phyloP scores from a whole-genome alignment of 2,888 invertebrate species.

The Epirrhoe tristata region DNA sequence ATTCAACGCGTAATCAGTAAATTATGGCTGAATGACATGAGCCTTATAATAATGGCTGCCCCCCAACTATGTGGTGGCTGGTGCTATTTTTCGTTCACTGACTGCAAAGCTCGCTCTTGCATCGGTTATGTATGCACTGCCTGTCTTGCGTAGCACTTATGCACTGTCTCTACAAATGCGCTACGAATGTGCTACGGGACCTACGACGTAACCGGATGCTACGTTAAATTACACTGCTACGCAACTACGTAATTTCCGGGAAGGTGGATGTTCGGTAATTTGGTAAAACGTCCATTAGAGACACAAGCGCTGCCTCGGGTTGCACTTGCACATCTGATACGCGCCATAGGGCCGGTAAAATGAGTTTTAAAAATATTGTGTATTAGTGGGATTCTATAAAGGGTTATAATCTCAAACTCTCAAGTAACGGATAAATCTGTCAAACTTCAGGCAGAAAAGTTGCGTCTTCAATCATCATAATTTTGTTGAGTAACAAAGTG shows the following conservation, averaged over 20 bases:
- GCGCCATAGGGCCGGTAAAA: background rate
- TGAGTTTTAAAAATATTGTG: background rate
- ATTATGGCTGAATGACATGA: background rate
- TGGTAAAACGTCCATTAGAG: conserved; percentile 1
- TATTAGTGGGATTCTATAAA: background rate
- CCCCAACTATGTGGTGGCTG: too few relatives aligned
- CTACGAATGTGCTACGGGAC: background rate
- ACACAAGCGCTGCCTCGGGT: background rate
- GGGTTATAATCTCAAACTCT: background rate
- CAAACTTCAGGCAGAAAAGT: conserved; percentile 5
- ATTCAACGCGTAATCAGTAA: conserved; percentile 6
- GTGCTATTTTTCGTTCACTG: too few relatives aligned
- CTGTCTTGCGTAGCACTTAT: conserved; percentile 1
- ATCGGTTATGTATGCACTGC: too few relatives aligned
- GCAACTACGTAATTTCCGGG: conserved; percentile 1
- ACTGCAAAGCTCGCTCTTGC: too few relatives aligned
- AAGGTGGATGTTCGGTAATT: background rate
- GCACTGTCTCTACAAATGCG: background rate
- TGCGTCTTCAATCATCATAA: conserved; percentile 6
- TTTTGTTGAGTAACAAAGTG: background rate
- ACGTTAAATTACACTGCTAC: background rate
- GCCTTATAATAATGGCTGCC: background rate
- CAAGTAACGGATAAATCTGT: conserved; percentile 3
- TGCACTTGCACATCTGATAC: background rate
- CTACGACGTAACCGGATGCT: conserved; percentile 9